Evolutionary conservation across 1,140 invertebrate genomes (phyloP), one percentile per base, ranked within the genome.

Genomic region (Sitodiplosis mosellana): DNA sequence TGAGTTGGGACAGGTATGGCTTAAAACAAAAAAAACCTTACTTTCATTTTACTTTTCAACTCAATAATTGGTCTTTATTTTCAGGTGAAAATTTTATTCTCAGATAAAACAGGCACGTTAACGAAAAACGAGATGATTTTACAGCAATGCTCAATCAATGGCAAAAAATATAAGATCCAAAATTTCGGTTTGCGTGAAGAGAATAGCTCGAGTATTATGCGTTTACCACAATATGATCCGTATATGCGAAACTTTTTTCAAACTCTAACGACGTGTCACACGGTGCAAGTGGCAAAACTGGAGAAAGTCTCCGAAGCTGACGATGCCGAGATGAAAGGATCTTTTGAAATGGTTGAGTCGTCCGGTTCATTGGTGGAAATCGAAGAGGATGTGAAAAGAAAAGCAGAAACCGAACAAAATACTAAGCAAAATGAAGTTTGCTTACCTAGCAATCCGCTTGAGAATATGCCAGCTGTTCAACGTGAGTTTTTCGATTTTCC

Each of bases 81-180:
- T 14, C 22, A 82, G 69, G 83, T 97, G 7, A 87, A 88, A 57
- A 92, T 93, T 49, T 73, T 94, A 8, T 93, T 95, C 62, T 92
- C 89, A 1, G 91, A 96, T 59, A 96, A 96, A 65, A 97, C 93
- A 1, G 94, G 94, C 14, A 98, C 94, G 0, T 71, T 95, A 15
- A 99, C 92, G 7, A 80, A 82, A 59, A 99, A 99, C 67, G 77
- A 95, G 6, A 99, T 99, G 95, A 87, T 91, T 56, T 99, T 97
- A 61, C 91, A 94, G 61, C 71, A 80, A n/a, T 92, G 87, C 58
- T 81, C 86, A 0, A 78, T 96, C n/a, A 86, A 73, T 17, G 87
- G 84, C 0, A 69, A 70, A n/a, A 69, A 84, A 18, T 95, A 85
- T 60, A 69, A 69, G 10, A 68, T 55, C 19, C 55, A 54, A 33